Conservation (phyloP, 1,140 invertebrate species). For the Pseudachorutes palmiensis region DNA sequence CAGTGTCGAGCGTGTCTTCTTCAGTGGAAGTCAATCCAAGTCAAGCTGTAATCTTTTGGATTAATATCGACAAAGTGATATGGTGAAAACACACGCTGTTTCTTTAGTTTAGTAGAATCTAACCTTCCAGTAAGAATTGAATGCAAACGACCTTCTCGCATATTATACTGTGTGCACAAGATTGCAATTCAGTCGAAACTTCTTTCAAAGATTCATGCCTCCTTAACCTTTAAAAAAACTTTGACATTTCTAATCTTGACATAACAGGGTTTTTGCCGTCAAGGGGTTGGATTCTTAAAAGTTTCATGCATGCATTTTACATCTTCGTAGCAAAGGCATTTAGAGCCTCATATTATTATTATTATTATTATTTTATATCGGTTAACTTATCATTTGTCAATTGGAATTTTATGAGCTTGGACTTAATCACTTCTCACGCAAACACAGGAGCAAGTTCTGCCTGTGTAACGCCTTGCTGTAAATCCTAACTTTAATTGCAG, state of each 20-base stretch:
- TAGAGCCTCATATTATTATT: background rate
- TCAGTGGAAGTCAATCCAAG: background rate
- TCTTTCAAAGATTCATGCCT: background rate
- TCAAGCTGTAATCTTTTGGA: background rate
- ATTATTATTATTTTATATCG: background rate
- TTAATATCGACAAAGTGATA: background rate
- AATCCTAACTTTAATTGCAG: background rate
- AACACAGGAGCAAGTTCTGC: background rate
- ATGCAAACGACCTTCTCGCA: background rate
- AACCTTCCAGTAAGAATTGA: background rate
- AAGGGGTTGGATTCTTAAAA: too few species aligned
- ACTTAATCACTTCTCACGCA: background rate
- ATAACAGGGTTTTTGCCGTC: background rate
- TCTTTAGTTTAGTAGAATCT: background rate
- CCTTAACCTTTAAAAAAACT: background rate
- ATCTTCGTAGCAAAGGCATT: too few species aligned
- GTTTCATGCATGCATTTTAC: too few species aligned
- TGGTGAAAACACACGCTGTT: background rate
- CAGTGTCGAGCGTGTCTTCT: too few species aligned
- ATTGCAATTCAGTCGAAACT: background rate
- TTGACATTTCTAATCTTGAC: background rate
- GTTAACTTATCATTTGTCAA: background rate
- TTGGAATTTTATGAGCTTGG: background rate
- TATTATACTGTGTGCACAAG: background rate
- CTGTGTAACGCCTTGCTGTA: background rate